These are phyloP conservation scores for Buphagus erythrorhynchus DNA, from an alignment of 2,797 vertebrate species.

Conservation along the genomic window DNA sequence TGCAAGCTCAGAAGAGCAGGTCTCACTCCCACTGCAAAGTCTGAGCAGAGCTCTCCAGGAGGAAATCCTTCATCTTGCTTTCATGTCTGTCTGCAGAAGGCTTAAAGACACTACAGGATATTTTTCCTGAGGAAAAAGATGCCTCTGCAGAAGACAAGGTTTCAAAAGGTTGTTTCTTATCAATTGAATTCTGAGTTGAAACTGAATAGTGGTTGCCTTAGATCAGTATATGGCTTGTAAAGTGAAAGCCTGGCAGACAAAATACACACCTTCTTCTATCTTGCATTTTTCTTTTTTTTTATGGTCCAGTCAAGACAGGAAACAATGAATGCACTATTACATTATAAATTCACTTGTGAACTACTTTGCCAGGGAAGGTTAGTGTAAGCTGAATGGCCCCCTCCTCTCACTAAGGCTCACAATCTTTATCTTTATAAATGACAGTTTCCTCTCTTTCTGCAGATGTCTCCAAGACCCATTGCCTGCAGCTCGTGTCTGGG, in stretches of 20 bases:
- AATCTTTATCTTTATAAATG: not conserved
- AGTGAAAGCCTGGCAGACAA: not conserved
- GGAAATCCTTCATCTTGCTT: not conserved
- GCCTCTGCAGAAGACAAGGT: not conserved
- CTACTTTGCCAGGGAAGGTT: not conserved
- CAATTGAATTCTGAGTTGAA: not conserved
- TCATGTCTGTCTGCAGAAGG: not conserved
- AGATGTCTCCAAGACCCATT: not conserved
- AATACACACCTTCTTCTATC: not conserved
- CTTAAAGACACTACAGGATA: not conserved
- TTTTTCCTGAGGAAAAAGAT: not conserved
- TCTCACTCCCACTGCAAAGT: not conserved
- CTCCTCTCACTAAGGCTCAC: not conserved
- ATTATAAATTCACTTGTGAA: not conserved
- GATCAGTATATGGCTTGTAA: not conserved
- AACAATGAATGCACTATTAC: not conserved
- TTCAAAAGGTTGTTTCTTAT: not conserved
- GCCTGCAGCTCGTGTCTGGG: not conserved
- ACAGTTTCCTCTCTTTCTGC: not conserved
- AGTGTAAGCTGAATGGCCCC: rapidly evolving
- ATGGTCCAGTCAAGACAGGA: not conserved
- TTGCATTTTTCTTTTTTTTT: not conserved
- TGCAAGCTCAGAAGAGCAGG: not conserved
- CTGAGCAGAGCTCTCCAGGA: not conserved
- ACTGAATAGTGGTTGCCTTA: not conserved